Base-by-base conservation (phyloP, 2,888 invertebrate genomes). In the Lepidochitona cinerea region DNA sequence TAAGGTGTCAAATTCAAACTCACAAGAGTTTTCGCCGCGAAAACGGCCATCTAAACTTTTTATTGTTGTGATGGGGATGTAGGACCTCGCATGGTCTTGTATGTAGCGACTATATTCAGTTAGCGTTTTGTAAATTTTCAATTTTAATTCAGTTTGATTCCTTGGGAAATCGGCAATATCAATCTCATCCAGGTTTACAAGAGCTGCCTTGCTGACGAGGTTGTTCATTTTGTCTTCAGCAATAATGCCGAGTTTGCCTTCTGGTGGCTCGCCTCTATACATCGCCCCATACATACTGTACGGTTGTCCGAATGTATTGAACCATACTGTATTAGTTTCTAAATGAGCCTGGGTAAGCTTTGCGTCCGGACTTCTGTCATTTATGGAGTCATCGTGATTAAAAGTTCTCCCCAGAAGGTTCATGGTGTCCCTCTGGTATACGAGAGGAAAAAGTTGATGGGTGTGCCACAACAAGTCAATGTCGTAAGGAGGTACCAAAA, bases 401-500 rank as follows among this genome's bases (percentile, higher is more conserved):
- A 92, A 88, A 52, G 91, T 79, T 49, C 86, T 83, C 6, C 89
- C 89, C 6, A 90, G 79, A 14, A 89, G 75, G 14, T 78, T 78
- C 36, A 78, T 79, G 29, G 88, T 89, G 73, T 90, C 90, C 41
- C 84, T 79, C 72, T 84, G 83, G 76, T 90, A 90, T 7, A 74
- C 71, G 12, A 79, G 53, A n/a, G 90, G 90, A 71, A 89, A 87
- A 53, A 92, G 89, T 84, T 92, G 91, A 83, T 92, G 92, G 0
- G 91, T 85, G 79, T 92, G 92, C 92, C 92, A 92, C 6, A 91
- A 85, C 37, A 92, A 81, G 80, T 92, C 92, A 77, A 91, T 91
- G 80, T 92, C 92, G 78, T 92, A 92, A 81, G 92, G 92, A 2
- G 92, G 92, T 26, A 92, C 92, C 37, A 92, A 82, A 79, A 92